Evolutionary conservation across 2,888 invertebrate species (phyloP).

Genomic region (Drosophila mercatorum): DNA sequence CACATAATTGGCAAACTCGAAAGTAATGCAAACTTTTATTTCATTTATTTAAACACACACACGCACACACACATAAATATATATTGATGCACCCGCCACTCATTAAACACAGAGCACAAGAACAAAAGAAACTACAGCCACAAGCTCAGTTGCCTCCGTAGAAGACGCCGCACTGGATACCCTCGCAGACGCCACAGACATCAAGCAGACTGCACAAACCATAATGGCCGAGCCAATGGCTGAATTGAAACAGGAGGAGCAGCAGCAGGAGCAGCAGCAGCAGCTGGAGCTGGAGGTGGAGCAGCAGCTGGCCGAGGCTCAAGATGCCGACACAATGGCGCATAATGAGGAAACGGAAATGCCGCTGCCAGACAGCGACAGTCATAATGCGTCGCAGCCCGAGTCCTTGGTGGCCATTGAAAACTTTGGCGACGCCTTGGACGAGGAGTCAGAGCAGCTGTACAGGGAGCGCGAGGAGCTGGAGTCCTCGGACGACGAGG

Average conservation of each 20-base stretch:
- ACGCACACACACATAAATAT: constrained; percentile 38
- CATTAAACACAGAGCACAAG: constrained; percentile 54
- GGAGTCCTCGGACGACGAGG: constrained; percentile 80
- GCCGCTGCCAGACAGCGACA: constrained; percentile 68
- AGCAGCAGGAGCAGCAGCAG: constrained; percentile 33
- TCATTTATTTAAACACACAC: constrained; percentile 63
- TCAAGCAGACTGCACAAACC: constrained; percentile 44
- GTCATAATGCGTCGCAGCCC: constrained; percentile 67
- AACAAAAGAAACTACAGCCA: constrained; percentile 46
- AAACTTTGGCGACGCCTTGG: constrained; percentile 45
- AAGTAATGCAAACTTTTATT: constrained; percentile 62
- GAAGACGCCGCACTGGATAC: constrained; percentile 57
- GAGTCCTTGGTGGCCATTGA: constrained; percentile 56
- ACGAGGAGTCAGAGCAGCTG: constrained; percentile 29
- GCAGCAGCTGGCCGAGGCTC: constrained; percentile 40
- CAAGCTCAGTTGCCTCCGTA: constrained; percentile 44
- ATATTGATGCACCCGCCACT: constrained; percentile 27
- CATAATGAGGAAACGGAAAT: constrained; percentile 78
- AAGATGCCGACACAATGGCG: constrained; percentile 65
- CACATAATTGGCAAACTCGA: constrained; percentile 47
- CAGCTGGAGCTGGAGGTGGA: constrained; percentile 30
- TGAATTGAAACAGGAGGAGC: constrained; percentile 30
- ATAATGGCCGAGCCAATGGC: constrained; percentile 51
- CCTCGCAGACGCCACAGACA: constrained; percentile 71
- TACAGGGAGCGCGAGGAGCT: constrained; percentile 77